Evolutionary conservation across 2,888 invertebrate species (phyloP), one percentile per base, ranked within the genome.

Genomic region (Pollenia griseotomentosa): DNA sequence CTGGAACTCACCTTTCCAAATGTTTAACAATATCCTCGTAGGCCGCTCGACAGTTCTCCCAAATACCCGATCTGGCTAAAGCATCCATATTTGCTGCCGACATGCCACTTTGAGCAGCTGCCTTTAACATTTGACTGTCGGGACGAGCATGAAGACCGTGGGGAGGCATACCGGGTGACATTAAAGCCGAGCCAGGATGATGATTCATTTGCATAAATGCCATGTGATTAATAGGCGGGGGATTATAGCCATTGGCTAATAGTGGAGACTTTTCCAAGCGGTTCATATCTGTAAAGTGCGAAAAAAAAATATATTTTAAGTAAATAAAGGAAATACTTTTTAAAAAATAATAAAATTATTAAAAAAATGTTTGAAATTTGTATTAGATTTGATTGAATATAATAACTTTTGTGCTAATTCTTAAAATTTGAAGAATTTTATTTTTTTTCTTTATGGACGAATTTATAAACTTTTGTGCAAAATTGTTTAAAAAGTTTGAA

Each of bases 1-100:
- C 4, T 33, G 3, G 7, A 14, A 46, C 96, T 95, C 96, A 97
- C 97, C 98, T 97, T 95, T 98, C 98, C 93, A 98, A 96, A 94
- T 98, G 98, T 95, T 98, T 98, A 91, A 98, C 97, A 94, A 98
- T 97, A 94, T 98, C 98, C 94, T 98, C 98, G 94, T 98, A 98
- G 90, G 97, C 97, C 89, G 97, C 97, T 94, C 97, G 96, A 95
- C 98, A 98, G 94, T 98, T 98, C 95, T 98, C 98, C 98, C 98
- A 98, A 93, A 98, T 97, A 91, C 97, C 97, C 93, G 97, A 97
- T 94, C 98, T 97, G 91, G 98, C 97, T 88, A 98, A 95, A 85
- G 97, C 97, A 93, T 98, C 98, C 96, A 98, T 97, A 92, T 97
- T 96, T 51, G 93, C 93, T 44, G 93, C 93, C n/a, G 93, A 93